Base-by-base conservation (phyloP, 2,888 invertebrate species). In the Unio pictorum region DNA sequence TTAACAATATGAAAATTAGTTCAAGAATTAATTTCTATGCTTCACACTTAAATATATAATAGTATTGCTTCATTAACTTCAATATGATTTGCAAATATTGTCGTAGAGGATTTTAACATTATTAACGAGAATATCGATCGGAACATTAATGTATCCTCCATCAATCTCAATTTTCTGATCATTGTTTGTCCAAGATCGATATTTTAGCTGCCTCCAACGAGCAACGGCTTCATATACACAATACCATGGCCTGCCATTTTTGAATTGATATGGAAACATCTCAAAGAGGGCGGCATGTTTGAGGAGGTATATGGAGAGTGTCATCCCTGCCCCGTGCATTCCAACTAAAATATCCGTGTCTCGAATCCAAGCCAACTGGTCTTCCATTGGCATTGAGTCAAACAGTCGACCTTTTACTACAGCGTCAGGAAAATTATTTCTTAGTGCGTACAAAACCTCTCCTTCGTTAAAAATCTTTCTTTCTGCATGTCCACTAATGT, bases 131-230 rank as follows among this genome's bases (percentile, higher is more conserved):
- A 76, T 65, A 55, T 69, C 64, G 15, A 69, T 61, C 6, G 79
- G 81, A 30, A 83, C 60, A 26, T 72, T 67, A 1, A 79, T 80
- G 57, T 71, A 76, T n/a, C 73, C 71, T 59, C 69, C 61, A 15
- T 71, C 72, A 72, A 72, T 65, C 61, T 81, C 77, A 6, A 69
- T 64, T 6, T 65, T 60, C 0, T 54, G 57, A 34, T 85, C 78
- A 17, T 69, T 72, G 71, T 87, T 86, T 30, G 75, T 75, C 85
- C 85, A 87, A n/a, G 70, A 69, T 23, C 78, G 66, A 70, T 87
- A 87, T 23, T 71, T 67, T 17, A 87, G 67, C 18, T 72, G 67
- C 23, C 86, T 72, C 86, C 87, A 87, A 34, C 72, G 66, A 28
- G 84, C 81, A 20, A 87, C 84, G 20, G 79, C 72, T 23, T 76